Percentiles rank a stretch among this genome's conserved stretches.
Evolutionary conservation across 2,888 invertebrate species (phyloP).

Genomic region (Orchesella flavescens): DNA sequence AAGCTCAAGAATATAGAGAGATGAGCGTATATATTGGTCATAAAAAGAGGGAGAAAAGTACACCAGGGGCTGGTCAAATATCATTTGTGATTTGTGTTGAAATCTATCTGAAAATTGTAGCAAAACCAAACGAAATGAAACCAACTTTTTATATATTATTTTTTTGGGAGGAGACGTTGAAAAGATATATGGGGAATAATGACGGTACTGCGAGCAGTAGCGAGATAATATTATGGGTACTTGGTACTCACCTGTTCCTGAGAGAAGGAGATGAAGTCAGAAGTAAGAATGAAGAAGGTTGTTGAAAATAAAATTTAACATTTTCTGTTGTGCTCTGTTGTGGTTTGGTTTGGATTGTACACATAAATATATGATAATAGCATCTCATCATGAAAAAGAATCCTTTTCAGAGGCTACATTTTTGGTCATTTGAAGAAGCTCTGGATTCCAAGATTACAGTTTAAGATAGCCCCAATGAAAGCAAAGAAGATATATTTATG

Average conservation of each 20-base stretch:
- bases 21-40: conserved; percentile 23
- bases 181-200: conserved; percentile 30
- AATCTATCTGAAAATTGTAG: conserved; percentile 46
- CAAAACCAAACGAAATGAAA: neutral
- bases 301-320: conserved; percentile 8
- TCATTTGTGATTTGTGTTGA: conserved; percentile 59
- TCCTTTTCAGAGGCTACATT: conserved; percentile 11
- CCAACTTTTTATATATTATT: neutral
- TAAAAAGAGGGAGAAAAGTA: neutral
- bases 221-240: conserved; percentile 38
- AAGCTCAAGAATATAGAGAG: conserved; percentile 33
- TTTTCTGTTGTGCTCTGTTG: no score
- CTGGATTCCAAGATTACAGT: conserved; percentile 66
- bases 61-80: conserved; percentile 52
- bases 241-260: neutral
- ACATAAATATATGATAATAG: neutral
- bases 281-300: neutral
- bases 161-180: conserved; percentile 57
- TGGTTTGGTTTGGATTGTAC: no score
- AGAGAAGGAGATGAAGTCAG: neutral
- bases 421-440: conserved; percentile 65
- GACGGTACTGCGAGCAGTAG: conserved; percentile 1
- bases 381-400: neutral
- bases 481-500: conserved; percentile 60
- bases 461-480: conserved; percentile 64